Percentiles rank a stretch among this genome's conserved stretches.
phyloP scores from a whole-genome alignment of 2,888 invertebrate species.

The Julus scandinavius region DNA sequence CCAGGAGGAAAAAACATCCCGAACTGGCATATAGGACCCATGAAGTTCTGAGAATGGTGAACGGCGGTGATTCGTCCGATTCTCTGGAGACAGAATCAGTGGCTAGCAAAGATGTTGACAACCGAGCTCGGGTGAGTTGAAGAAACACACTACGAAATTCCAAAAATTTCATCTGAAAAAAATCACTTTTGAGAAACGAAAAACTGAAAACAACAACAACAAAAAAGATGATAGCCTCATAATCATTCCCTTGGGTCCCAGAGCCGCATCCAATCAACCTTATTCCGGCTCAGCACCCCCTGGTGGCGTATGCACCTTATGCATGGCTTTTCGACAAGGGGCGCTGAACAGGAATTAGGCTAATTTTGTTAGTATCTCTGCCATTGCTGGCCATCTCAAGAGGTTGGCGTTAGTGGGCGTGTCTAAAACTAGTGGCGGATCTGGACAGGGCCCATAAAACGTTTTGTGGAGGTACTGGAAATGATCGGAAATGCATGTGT shows the following conservation, averaged over 20 bases:
- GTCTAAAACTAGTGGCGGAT: background rate
- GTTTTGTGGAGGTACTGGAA: background rate
- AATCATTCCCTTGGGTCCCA: background rate
- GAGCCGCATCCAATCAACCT: background rate
- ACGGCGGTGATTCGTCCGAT: conserved; percentile 59
- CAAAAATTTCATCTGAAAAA: background rate
- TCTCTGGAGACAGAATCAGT: conserved; percentile 58
- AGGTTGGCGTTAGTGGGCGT: background rate
- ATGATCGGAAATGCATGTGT: background rate
- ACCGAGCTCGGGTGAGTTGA: conserved; percentile 58
- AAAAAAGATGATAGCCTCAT: background rate
- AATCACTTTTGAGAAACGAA: background rate
- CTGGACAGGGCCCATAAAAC: background rate
- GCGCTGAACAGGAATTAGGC: too few relatives aligned
- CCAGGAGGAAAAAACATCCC: conserved; percentile 61
- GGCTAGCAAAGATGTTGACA: conserved; percentile 53
- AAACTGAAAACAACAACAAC: background rate
- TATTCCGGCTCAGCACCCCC: too few relatives aligned
- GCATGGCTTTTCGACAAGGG: too few relatives aligned
- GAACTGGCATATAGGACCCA: conserved; percentile 60
- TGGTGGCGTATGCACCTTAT: too few relatives aligned
- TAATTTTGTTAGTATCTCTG: background rate
- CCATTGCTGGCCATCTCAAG: background rate
- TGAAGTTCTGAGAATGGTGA: conserved; percentile 59
- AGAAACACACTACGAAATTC: background rate